phyloP scores from a whole-genome alignment of 2,113 vertebrate species.

The Struthidea cinerea region DNA sequence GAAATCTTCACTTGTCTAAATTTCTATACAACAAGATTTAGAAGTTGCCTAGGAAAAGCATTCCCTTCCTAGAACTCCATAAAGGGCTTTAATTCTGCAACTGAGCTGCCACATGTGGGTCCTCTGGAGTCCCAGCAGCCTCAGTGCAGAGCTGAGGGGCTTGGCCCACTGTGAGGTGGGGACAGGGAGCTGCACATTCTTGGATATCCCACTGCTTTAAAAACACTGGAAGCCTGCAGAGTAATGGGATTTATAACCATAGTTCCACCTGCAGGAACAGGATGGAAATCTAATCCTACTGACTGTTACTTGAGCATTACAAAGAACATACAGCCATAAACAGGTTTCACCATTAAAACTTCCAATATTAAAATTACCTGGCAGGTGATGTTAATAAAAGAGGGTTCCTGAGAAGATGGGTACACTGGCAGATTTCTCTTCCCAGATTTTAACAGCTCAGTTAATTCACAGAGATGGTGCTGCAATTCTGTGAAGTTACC shows the following conservation, averaged over 20 bases:
- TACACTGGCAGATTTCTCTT: slow-evolving; percentile 73
- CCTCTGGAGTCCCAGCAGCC: background rate
- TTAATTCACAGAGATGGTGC: slow-evolving; percentile 79
- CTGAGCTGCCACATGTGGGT: background rate
- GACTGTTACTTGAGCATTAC: background rate
- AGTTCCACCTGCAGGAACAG: background rate
- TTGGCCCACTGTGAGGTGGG: background rate
- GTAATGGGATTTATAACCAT: background rate
- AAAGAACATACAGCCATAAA: background rate
- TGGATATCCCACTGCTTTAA: background rate
- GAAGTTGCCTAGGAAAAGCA: background rate
- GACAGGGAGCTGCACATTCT: background rate
- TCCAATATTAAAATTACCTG: slow-evolving; percentile 80
- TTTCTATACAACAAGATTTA: background rate
- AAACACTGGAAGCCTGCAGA: background rate
- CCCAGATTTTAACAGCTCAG: slow-evolving; percentile 75
- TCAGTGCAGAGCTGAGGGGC: background rate
- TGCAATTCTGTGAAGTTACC: slow-evolving; percentile 80
- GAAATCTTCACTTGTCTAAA: background rate
- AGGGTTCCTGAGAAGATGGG: slow-evolving; percentile 76
- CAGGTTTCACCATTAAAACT: background rate
- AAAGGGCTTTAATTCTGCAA: background rate
- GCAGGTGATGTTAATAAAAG: slow-evolving; percentile 83
- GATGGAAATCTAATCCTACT: background rate
- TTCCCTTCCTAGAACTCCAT: background rate